phyloP scores from a whole-genome alignment of 2,888 invertebrate genomes.

The Cerastoderma edule region DNA sequence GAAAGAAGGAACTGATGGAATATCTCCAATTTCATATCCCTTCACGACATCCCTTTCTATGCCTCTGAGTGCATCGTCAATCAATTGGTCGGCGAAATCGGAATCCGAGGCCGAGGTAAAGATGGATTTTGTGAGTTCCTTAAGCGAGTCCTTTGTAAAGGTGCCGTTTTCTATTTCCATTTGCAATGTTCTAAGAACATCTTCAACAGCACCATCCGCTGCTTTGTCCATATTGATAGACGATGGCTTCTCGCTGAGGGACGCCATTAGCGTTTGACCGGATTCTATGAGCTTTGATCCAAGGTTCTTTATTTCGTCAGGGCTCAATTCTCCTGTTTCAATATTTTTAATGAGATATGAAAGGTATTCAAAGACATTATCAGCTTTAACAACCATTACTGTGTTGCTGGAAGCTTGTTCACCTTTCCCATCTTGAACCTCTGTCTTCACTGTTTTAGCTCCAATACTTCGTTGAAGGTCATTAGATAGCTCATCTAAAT shows the following conservation, averaged over 20 bases:
- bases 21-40: conserved; percentile 24
- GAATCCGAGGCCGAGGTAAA: conserved; percentile 41
- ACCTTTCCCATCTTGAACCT: not conserved
- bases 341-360: conserved; percentile 40
- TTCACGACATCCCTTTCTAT: conserved; percentile 46
- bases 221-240: conserved; percentile 31
- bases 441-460: not conserved
- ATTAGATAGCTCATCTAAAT: conserved; percentile 32
- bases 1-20: conserved; percentile 38
- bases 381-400: not conserved
- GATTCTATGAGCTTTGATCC: conserved; percentile 56
- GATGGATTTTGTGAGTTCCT: conserved; percentile 59
- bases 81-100: conserved; percentile 38
- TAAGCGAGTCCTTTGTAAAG: conserved; percentile 54
- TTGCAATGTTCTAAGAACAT: conserved; percentile 57
- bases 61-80: conserved; percentile 35
- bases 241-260: conserved; percentile 3
- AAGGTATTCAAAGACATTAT: conserved; percentile 34
- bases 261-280: conserved; percentile 47
- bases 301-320: conserved; percentile 35
- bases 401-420: no score
- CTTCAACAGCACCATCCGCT: conserved; percentile 56
- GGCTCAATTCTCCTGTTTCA: conserved; percentile 37
- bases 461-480: conserved; percentile 14
- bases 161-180: conserved; percentile 55